These are phyloP conservation scores for Apodemia hepburni DNA, from an alignment of 2,888 invertebrate species.

Conservation along the genomic window DNA sequence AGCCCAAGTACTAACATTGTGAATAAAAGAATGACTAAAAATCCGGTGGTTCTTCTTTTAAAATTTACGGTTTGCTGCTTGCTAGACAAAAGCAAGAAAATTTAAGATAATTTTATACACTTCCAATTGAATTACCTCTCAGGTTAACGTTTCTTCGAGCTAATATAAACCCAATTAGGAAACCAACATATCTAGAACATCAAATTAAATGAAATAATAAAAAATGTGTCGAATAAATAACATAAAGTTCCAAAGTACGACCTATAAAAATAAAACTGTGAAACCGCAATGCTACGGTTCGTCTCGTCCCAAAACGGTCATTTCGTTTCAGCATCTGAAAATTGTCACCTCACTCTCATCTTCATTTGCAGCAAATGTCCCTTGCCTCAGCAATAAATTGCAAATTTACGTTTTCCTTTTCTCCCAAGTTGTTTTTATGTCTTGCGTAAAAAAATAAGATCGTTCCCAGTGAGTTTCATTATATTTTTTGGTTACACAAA, in stretches of 20 bases:
- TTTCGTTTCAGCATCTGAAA: slow-evolving; percentile 61
- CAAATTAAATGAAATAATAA: neutral
- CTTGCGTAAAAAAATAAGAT: slow-evolving; percentile 14
- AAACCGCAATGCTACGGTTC: slow-evolving; percentile 42
- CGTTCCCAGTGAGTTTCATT: slow-evolving; percentile 10
- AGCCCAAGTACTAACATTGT: too few relatives aligned
- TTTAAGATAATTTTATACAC: too few relatives aligned
- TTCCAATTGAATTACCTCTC: too few relatives aligned
- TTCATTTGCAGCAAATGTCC: slow-evolving; percentile 77
- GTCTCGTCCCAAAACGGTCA: slow-evolving; percentile 58
- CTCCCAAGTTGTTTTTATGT: slow-evolving; percentile 50
- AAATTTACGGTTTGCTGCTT: too few relatives aligned
- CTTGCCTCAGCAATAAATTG: slow-evolving; percentile 66
- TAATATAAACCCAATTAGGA: slow-evolving; percentile 4
- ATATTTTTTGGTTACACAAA: slow-evolving; percentile 8
- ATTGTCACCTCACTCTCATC: slow-evolving; percentile 72
- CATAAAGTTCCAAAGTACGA: slow-evolving; percentile 27
- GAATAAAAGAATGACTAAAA: too few relatives aligned
- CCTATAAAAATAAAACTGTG: slow-evolving; percentile 51
- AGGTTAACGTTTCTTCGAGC: too few relatives aligned
- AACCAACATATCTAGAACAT: neutral
- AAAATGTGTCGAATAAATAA: slow-evolving; percentile 12
- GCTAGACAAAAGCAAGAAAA: too few relatives aligned
- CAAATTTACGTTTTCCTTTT: slow-evolving; percentile 66
- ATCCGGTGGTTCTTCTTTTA: too few relatives aligned